Conservation (phyloP, 2,888 invertebrate species). For the Mesochorus sp. region DNA sequence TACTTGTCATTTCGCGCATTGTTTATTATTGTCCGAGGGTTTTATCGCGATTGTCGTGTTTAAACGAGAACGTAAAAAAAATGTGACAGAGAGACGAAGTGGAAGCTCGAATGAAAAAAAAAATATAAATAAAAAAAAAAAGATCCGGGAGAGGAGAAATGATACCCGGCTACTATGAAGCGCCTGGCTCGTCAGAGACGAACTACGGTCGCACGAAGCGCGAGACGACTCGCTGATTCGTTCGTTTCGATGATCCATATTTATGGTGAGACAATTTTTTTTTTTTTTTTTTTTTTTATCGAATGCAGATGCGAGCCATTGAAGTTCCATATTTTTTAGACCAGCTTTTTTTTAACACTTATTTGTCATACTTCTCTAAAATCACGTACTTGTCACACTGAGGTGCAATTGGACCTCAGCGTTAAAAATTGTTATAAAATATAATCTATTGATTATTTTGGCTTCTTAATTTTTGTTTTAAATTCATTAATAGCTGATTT, state of each 20-base stretch:
- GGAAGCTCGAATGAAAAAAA: slow-evolving; percentile 26
- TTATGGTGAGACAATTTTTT: neutral
- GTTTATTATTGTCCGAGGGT: slow-evolving; percentile 80
- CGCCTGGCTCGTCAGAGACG: slow-evolving; percentile 13
- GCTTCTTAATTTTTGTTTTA: no score
- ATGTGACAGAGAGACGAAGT: slow-evolving; percentile 51
- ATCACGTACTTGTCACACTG: no score
- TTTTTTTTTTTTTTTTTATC: neutral
- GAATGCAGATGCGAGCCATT: no score
- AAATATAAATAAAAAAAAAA: slow-evolving; percentile 36
- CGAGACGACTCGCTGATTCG: slow-evolving; percentile 3
- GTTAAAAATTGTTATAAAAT: no score
- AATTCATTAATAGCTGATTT: no score
- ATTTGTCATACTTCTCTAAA: no score
- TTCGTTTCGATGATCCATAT: neutral
- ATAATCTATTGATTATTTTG: no score
- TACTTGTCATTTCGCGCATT: slow-evolving; percentile 81
- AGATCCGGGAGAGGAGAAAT: slow-evolving; percentile 37
- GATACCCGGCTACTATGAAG: slow-evolving; percentile 51
- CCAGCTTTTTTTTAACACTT: no score
- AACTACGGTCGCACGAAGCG: slow-evolving; percentile 40
- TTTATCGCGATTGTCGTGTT: slow-evolving; percentile 76
- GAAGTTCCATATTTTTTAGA: no score
- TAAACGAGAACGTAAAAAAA: slow-evolving; percentile 50
- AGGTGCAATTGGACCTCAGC: no score